These are phyloP conservation scores for Drepanosiphum platanoidis DNA, from an alignment of 2,888 invertebrate species.

Conservation along the genomic window DNA sequence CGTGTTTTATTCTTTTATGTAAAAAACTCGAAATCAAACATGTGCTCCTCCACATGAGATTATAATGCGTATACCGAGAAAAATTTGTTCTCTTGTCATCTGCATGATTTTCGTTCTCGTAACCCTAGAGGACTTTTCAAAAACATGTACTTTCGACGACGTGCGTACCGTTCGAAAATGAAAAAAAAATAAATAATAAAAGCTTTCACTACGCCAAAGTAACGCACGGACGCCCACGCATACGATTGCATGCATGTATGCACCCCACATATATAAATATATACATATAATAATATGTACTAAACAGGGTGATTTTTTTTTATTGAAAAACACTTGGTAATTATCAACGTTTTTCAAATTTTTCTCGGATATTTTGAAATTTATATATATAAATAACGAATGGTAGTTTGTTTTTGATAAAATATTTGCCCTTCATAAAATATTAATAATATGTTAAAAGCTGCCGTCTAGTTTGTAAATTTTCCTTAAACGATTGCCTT, in stretches of 20 bases:
- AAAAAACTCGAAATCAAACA: conserved; percentile 5
- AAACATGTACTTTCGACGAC: neutral
- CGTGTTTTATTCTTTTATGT: neutral
- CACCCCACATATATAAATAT: no score
- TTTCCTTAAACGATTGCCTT: conserved; percentile 27
- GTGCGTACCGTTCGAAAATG: conserved; percentile 2
- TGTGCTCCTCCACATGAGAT: neutral
- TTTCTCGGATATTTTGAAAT: no score
- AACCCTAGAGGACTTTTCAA: conserved; percentile 28
- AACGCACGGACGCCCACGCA: neutral
- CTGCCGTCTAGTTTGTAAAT: conserved; percentile 30
- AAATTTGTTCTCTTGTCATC: conserved; percentile 34
- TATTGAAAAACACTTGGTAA: no score
- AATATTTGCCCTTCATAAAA: no score
- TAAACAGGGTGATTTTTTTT: no score
- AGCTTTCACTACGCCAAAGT: conserved; percentile 20
- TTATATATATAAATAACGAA: no score
- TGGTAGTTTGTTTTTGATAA: no score
- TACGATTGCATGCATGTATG: neutral
- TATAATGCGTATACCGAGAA: neutral
- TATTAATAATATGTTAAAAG: conserved; percentile 53
- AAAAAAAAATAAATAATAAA: conserved; percentile 28
- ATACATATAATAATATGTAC: no score
- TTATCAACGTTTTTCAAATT: no score
- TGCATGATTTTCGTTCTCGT: conserved; percentile 37